Conservation (phyloP, 2,888 invertebrate genomes). For the Dryococelus australis region DNA sequence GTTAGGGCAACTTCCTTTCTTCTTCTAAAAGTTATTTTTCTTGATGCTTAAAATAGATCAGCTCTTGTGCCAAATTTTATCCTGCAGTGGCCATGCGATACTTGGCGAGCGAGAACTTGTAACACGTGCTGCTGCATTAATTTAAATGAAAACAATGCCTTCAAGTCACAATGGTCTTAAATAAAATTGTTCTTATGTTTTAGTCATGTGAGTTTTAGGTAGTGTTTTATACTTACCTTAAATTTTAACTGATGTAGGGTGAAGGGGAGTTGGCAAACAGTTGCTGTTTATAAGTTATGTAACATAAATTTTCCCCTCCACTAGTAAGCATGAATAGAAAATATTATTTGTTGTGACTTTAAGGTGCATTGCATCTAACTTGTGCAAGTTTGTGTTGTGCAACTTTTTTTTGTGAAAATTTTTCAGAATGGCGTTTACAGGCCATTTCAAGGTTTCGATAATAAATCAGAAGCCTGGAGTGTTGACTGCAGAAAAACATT, state of each 20-base stretch:
- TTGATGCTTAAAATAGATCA: neutral
- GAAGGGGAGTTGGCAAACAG: too few species aligned
- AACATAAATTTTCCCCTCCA: too few species aligned
- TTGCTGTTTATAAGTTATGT: too few species aligned
- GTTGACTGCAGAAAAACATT: neutral
- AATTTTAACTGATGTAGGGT: too few species aligned
- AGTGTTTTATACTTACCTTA: too few species aligned
- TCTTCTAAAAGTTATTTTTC: neutral
- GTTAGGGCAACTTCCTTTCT: neutral
- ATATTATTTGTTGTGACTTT: too few species aligned
- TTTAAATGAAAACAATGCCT: neutral
- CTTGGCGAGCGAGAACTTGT: neutral
- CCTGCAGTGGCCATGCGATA: neutral
- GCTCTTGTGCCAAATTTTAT: slow-evolving; percentile 7
- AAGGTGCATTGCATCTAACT: too few species aligned
- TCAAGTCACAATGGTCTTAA: too few species aligned
- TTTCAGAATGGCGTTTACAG: neutral
- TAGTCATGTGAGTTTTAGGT: too few species aligned
- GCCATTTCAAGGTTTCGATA: neutral
- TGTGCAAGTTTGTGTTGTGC: too few species aligned
- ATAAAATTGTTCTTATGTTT: too few species aligned
- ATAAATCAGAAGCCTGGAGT: neutral
- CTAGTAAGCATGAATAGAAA: too few species aligned
- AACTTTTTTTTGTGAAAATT: neutral
- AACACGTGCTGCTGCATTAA: neutral